phyloP scores from a whole-genome alignment of 2,888 invertebrate genomes.

The Melanotus villosus region DNA sequence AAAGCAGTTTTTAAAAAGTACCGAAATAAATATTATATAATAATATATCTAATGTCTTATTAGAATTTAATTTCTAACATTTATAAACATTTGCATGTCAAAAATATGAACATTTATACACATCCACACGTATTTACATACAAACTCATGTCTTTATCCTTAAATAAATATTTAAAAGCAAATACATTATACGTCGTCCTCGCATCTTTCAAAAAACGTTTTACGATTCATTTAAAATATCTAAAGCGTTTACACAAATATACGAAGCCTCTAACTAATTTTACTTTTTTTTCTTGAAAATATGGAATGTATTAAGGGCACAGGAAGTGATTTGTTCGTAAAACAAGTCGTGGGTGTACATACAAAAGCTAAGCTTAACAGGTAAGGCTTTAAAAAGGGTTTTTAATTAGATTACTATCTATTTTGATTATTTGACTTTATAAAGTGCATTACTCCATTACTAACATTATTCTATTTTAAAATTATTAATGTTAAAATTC shows the following conservation, averaged over 20 bases:
- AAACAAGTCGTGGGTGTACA: conserved; percentile 19
- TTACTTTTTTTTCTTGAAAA: too few species aligned
- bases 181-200: conserved; percentile 30
- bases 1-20: conserved; percentile 10
- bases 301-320: conserved; percentile 33
- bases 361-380: conserved; percentile 28
- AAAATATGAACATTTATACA: conserved; percentile 64
- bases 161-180: conserved; percentile 42
- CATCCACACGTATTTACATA: conserved; percentile 60
- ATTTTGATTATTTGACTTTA: conserved; percentile 8
- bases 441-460: conserved; percentile 23
- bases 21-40: conserved; percentile 15
- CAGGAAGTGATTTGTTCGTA: conserved; percentile 18
- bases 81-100: conserved; percentile 59
- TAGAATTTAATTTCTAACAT: conserved; percentile 53
- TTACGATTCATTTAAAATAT: neutral
- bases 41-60: conserved; percentile 28
- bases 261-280: conserved; percentile 22
- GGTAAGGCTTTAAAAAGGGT: conserved; percentile 24
- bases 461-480: conserved; percentile 5
- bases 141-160: conserved; percentile 32
- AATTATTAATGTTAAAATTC: neutral
- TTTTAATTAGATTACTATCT: neutral
- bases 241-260: conserved; percentile 23
- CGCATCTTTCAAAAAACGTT: conserved; percentile 19